Conservation (phyloP, 2,888 invertebrate genomes). For the Sarcophaga carnaria region DNA sequence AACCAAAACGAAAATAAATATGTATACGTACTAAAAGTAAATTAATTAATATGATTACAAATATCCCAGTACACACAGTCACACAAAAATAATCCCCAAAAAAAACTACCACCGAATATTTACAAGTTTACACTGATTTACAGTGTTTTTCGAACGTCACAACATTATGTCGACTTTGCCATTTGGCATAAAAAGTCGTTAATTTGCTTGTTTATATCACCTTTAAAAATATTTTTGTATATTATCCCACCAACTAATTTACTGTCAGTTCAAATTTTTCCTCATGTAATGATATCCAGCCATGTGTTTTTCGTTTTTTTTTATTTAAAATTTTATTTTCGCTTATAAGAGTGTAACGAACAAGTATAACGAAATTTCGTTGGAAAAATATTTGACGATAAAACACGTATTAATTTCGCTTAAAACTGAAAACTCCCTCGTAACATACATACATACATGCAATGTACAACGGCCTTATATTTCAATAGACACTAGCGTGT, state of each 20-base stretch:
- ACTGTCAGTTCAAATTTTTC: background rate
- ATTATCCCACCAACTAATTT: background rate
- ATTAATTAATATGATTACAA: background rate
- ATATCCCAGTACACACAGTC: background rate
- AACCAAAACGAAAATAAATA: background rate
- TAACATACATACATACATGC: conserved; percentile 11
- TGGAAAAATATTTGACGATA: conserved; percentile 77
- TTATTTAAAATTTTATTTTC: conserved; percentile 2
- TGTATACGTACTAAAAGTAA: background rate
- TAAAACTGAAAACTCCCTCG: conserved; percentile 64
- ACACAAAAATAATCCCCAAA: background rate
- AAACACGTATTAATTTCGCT: conserved; percentile 80
- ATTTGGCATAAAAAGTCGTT: conserved; percentile 7
- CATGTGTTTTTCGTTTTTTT: background rate
- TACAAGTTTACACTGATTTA: background rate
- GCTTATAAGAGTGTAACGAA: conserved; percentile 55
- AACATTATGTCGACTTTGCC: background rate
- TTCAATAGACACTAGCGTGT: background rate
- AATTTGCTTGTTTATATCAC: conserved; percentile 20
- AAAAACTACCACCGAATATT: background rate
- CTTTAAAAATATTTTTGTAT: background rate
- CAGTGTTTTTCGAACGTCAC: background rate
- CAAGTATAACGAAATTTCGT: conserved; percentile 39
- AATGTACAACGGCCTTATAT: conserved; percentile 3
- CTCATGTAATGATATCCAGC: background rate